Evolutionary conservation across 2,797 vertebrate genomes (phyloP), one percentile per base, ranked within the genome.

Genomic region (Myoxocephalus aenaeus): DNA sequence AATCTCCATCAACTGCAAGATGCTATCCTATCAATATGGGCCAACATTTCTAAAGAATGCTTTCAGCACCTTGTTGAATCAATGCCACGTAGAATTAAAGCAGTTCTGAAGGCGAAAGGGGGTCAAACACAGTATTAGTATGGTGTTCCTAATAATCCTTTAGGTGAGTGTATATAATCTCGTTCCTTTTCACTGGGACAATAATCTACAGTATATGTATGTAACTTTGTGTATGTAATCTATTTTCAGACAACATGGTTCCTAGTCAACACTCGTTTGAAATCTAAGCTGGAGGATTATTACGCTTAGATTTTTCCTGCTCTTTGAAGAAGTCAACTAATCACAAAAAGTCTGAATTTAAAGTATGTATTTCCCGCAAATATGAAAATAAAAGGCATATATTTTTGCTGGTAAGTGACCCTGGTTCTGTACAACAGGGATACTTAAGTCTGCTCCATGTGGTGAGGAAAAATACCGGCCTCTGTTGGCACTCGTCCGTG

Each of bases 321-420:
- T 66, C 36, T 18, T 56, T 65, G 17, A 63, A 71, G 18, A 59
- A 51, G 20, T 3, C 65, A 62, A 70, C 58, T 63, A 40, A 62
- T 56, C 18, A 27, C 46, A 15, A 73, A 82, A 81, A 51, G 75
- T 86, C 84, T 84, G 34, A 13, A 51, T 44, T 72, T 68, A 27
- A 70, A 65, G 25, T 40, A 25, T 68, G 11, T 66, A 58, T 56
- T 75, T 34, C 10, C 48, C 7, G 14, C 68, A 58, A 50, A 63
- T 34, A 70, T 42, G 8, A 67, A 34, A 38, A 27, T 8, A 38
- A 64, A 65, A 57, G 13, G 2, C 22, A 0, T 1, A n/a, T 1
- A 25, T 53, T 42, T n/a, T n/a, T 61, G 2, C 50, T n/a, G n/a
- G n/a, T n/a, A n/a, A n/a, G n/a, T 65, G 29, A 63, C 48, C 20